Conservation (phyloP, 2,888 invertebrate species). For the Lamellibrachia satsuma region DNA sequence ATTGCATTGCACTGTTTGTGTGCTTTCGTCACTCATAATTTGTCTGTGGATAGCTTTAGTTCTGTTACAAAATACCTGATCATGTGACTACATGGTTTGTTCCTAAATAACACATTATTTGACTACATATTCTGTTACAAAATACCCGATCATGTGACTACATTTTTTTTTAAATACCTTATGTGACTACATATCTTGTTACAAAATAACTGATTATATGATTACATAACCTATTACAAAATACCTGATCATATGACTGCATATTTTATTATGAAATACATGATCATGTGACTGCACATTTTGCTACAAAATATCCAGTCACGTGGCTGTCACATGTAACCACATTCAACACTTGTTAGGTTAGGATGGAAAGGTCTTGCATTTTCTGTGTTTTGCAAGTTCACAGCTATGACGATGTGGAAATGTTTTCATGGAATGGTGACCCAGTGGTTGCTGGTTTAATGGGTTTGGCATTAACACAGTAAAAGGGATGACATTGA, state of each 20-base stretch:
- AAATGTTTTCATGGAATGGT: background rate
- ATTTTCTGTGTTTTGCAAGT: background rate
- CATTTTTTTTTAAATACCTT: too few relatives aligned
- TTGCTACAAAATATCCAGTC: background rate
- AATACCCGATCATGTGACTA: background rate
- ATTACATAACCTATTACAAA: too few relatives aligned
- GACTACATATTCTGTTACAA: background rate
- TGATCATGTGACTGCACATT: background rate
- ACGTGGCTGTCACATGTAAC: background rate
- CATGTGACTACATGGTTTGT: background rate
- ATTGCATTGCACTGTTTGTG: too few relatives aligned
- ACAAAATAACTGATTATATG: too few relatives aligned
- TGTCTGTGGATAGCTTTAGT: background rate
- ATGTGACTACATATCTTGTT: too few relatives aligned
- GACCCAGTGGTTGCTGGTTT: background rate
- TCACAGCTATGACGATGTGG: background rate
- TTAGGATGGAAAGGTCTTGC: too few relatives aligned
- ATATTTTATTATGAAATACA: background rate
- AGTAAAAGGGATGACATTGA: background rate
- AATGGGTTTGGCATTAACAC: background rate
- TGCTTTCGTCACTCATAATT: background rate
- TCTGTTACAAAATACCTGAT: background rate
- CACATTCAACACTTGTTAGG: background rate
- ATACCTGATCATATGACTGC: too few relatives aligned
- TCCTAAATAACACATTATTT: background rate